Evolutionary conservation across 2,113 vertebrate genomes (phyloP).

Genomic region (Genyomyrus donnyi): DNA sequence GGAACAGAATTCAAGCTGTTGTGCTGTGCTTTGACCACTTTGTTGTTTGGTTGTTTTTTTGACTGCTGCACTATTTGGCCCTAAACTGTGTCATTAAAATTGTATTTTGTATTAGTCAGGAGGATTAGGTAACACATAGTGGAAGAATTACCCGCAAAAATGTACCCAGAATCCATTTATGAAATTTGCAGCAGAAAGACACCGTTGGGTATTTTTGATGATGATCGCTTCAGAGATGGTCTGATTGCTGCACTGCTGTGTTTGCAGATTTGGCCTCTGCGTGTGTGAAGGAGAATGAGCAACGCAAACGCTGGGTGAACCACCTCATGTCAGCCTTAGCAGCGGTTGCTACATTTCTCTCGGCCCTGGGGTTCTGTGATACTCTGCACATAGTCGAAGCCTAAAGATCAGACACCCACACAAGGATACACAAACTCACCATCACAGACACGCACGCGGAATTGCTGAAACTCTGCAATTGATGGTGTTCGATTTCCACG

Average conservation of each 20-base stretch:
- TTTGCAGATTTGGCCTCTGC: neutral
- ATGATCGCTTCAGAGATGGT: slow-evolving; percentile 17
- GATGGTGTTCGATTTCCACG: slow-evolving; percentile 69
- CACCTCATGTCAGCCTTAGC: neutral
- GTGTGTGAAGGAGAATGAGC: neutral
- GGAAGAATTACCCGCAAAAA: neutral
- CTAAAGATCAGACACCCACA: slow-evolving; percentile 8
- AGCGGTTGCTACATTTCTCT: neutral
- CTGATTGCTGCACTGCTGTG: neutral
- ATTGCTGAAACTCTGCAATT: slow-evolving; percentile 65
- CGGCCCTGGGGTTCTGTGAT: neutral
- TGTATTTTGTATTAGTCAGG: neutral
- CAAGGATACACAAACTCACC: neutral
- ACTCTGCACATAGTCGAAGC: slow-evolving; percentile 7
- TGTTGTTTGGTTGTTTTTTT: neutral
- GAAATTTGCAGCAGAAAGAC: slow-evolving; percentile 19
- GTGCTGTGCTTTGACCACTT: neutral
- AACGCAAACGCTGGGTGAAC: slow-evolving; percentile 29
- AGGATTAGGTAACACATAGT: neutral
- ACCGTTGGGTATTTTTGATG: slow-evolving; percentile 16
- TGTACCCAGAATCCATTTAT: slow-evolving; percentile 18
- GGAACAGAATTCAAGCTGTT: neutral
- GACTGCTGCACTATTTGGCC: neutral
- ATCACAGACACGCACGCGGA: slow-evolving; percentile 40
- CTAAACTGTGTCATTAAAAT: neutral